Conservation (phyloP, 2,113 vertebrate species). For the Monopterus albus region DNA sequence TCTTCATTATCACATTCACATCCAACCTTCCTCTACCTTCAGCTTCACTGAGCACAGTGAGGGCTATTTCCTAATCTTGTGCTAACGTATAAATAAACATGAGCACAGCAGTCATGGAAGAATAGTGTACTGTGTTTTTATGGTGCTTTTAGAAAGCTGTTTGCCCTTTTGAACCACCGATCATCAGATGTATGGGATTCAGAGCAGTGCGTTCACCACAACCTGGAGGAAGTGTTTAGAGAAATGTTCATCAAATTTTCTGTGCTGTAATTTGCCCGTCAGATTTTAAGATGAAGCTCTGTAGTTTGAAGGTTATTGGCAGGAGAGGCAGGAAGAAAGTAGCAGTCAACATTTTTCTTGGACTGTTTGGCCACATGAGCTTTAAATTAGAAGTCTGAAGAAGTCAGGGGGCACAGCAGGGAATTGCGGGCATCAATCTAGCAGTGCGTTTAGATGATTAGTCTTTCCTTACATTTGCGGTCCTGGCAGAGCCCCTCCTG, state of each 20-base stretch:
- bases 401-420: conserved; percentile 35
- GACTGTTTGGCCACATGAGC: conserved; percentile 51
- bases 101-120: conserved; percentile 9
- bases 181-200: not conserved
- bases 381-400: conserved; percentile 66
- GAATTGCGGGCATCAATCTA: conserved; percentile 66
- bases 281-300: conserved; percentile 35
- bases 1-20: conserved; percentile 44
- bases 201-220: conserved; percentile 8
- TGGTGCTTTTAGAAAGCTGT: conserved; percentile 18
- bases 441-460: conserved; percentile 43
- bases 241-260: conserved; percentile 31
- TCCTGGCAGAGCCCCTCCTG: conserved; percentile 38
- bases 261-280: conserved; percentile 22
- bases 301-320: conserved; percentile 5
- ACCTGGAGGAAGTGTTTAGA: conserved; percentile 18
- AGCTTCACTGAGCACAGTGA: conserved; percentile 5
- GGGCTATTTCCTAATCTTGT: not conserved
- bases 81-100: conserved; percentile 54
- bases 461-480: conserved; percentile 40
- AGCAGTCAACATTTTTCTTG: conserved; percentile 30
- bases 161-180: conserved; percentile 24
- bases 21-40: conserved; percentile 13
- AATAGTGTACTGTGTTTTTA: conserved; percentile 32
- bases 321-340: conserved; percentile 6